Evolutionary conservation across 2,888 invertebrate species (phyloP).

Genomic region (Cataglyphis altisquamis): DNA sequence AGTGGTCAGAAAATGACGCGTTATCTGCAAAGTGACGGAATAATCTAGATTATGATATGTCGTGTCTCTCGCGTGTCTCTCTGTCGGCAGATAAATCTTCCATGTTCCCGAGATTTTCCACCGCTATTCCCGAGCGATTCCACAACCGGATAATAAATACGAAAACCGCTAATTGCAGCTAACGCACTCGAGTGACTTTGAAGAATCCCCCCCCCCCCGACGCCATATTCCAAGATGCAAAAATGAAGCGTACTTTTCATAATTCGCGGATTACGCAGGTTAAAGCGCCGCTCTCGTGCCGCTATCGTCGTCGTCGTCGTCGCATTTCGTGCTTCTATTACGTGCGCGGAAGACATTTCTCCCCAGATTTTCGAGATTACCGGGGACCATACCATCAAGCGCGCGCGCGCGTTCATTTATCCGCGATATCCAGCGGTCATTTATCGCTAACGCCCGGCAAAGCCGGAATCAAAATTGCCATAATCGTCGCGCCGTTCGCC

Average conservation of each 20-base stretch:
- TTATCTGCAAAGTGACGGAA: background rate
- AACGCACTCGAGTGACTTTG: constrained; percentile 12
- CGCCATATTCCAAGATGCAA: constrained; percentile 25
- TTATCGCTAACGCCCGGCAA: background rate
- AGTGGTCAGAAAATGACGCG: background rate
- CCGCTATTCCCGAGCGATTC: background rate
- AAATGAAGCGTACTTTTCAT: constrained; percentile 1
- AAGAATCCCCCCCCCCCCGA: constrained; percentile 17
- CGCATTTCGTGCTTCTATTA: background rate
- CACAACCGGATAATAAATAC: background rate
- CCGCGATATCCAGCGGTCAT: background rate
- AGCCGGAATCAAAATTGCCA: background rate
- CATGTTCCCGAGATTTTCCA: background rate
- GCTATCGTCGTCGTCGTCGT: background rate
- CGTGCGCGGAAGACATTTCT: background rate
- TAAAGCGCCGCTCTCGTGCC: background rate
- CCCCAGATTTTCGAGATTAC: background rate
- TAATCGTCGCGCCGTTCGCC: background rate
- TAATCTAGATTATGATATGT: background rate
- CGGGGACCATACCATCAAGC: background rate
- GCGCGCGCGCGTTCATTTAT: background rate
- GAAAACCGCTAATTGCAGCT: constrained; percentile 26
- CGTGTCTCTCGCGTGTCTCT: constrained; percentile 2
- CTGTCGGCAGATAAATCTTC: constrained; percentile 2
- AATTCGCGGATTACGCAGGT: background rate